Evolutionary conservation across 1,140 invertebrate species (phyloP).

Genomic region (Pararge aegeria): DNA sequence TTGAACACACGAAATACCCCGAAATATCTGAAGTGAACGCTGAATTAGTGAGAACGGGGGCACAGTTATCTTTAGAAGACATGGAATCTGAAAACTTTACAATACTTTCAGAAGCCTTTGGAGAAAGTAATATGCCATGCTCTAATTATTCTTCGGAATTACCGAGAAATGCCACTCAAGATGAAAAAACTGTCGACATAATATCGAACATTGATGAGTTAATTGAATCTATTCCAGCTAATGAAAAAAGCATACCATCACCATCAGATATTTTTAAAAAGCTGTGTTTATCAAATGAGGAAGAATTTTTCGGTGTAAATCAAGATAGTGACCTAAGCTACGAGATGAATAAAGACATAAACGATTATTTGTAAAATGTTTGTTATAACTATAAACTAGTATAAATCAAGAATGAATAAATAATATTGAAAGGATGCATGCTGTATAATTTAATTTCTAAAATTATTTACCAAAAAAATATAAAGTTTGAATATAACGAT

Average conservation of each 20-base stretch:
- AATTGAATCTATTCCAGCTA: constrained; percentile 51
- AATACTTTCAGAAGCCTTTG: constrained; percentile 52
- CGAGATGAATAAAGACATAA: constrained; percentile 40
- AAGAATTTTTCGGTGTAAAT: constrained; percentile 22
- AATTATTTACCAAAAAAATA: too few species aligned
- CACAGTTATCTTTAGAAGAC: constrained; percentile 69
- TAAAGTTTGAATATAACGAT: too few species aligned
- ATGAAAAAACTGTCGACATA: constrained; percentile 32
- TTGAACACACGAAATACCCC: constrained; percentile 33
- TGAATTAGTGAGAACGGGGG: constrained; percentile 63
- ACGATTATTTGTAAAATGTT: constrained; percentile 35
- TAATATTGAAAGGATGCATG: too few species aligned
- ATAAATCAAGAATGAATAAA: too few species aligned
- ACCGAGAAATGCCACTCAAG: neutral
- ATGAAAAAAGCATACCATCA: constrained; percentile 70
- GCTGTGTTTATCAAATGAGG: constrained; percentile 68
- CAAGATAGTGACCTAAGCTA: constrained; percentile 8
- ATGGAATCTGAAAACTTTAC: constrained; percentile 70
- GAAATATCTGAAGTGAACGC: constrained; percentile 67
- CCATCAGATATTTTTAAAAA: constrained; percentile 79
- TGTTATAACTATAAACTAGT: neutral
- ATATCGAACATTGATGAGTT: constrained; percentile 51
- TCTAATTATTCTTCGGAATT: constrained; percentile 18
- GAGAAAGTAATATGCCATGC: constrained; percentile 23
- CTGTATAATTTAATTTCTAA: too few species aligned